Percentiles rank a stretch among this genome's conserved stretches.
Conservation (phyloP, 2,113 vertebrate genomes). For the Marmota monax region DNA sequence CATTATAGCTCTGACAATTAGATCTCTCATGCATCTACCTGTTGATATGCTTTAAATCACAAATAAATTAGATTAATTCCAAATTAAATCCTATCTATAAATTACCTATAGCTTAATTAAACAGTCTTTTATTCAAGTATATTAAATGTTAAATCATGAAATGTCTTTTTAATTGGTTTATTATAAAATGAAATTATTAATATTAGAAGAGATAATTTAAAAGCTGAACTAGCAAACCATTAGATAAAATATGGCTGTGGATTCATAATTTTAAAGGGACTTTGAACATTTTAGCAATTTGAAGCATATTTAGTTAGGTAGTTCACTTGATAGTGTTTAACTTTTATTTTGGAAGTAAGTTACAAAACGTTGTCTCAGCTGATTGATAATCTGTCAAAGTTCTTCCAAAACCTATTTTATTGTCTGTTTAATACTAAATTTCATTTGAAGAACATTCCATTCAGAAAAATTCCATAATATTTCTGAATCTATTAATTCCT, state of each 20-base stretch:
- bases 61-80: slow-evolving; percentile 55
- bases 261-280: background rate
- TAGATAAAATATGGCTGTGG: background rate
- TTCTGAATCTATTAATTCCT: background rate
- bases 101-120: background rate
- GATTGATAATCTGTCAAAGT: background rate
- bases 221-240: background rate
- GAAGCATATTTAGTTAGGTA: background rate
- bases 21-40: slow-evolving; percentile 17
- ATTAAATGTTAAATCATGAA: background rate
- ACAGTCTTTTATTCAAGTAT: background rate
- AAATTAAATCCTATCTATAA: background rate
- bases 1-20: slow-evolving; percentile 62
- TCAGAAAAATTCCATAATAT: background rate
- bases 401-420: background rate
- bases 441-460: background rate
- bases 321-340: background rate
- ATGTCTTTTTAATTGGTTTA: background rate
- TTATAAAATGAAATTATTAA: background rate
- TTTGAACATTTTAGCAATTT: background rate
- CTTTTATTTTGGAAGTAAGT: background rate
- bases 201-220: background rate
- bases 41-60: slow-evolving; percentile 16
- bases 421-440: background rate
- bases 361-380: background rate